These are phyloP conservation scores for Lutraria rhynchaena DNA, from an alignment of 1,140 invertebrate species.

Conservation along the genomic window DNA sequence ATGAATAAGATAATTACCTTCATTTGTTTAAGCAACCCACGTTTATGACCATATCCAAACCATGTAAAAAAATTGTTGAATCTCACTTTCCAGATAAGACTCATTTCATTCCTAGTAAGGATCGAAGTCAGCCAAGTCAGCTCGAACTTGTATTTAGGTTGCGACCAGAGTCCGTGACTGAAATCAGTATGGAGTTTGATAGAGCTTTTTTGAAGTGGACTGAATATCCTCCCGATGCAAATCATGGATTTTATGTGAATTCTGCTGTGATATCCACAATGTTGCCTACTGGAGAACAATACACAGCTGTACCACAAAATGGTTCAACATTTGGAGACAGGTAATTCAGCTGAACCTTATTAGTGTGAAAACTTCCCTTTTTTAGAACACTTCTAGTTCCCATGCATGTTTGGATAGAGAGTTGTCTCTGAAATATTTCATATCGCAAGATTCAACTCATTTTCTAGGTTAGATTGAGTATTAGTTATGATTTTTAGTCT, in stretches of 20 bases:
- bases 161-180: conserved; percentile 90
- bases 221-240: conserved; percentile 99
- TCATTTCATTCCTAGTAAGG: conserved; percentile 91
- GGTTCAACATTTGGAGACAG: conserved; percentile 87
- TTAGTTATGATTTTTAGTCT: too few species aligned
- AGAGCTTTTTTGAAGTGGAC: conserved; percentile 98
- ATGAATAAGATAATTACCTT: too few species aligned
- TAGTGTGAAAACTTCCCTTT: too few species aligned
- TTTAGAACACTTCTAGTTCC: too few species aligned
- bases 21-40: too few species aligned
- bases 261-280: conserved; percentile 89
- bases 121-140: conserved; percentile 92
- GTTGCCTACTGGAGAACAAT: conserved; percentile 90
- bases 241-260: conserved; percentile 90
- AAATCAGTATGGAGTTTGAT: conserved; percentile 94
- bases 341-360: conserved; percentile 72
- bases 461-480: too few species aligned
- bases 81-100: conserved; percentile 73
- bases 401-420: too few species aligned
- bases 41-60: too few species aligned
- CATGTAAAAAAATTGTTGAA: too few species aligned
- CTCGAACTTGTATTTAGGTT: conserved; percentile 93
- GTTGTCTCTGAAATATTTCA: too few species aligned
- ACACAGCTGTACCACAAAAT: conserved; percentile 89
- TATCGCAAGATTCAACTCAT: too few species aligned